Conservation (phyloP, 2,888 invertebrate species). For the Tenodera sinensis region DNA sequence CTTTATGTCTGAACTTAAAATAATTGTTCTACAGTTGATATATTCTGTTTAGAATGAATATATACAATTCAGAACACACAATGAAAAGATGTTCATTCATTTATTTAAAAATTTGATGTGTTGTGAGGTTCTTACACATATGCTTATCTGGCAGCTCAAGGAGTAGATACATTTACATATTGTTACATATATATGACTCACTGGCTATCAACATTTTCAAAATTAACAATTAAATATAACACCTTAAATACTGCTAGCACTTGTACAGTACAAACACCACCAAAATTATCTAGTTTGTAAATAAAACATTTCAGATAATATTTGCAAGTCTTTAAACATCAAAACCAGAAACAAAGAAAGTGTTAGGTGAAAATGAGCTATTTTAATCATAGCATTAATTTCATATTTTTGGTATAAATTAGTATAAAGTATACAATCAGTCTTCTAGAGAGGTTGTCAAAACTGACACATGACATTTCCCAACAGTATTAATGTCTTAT, state of each 20-base stretch:
- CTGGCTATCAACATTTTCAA: background rate
- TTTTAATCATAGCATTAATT: background rate
- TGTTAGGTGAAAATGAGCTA: background rate
- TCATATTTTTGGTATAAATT: background rate
- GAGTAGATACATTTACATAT: background rate
- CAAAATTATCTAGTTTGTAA: background rate
- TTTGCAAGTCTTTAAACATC: background rate
- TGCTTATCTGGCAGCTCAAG: background rate
- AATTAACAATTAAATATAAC: background rate
- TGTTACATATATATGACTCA: background rate
- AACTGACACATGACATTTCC: constrained; percentile 10
- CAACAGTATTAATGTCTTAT: background rate
- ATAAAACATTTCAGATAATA: background rate
- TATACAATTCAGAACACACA: background rate
- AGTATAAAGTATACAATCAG: constrained; percentile 19
- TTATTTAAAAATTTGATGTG: background rate
- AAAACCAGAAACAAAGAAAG: background rate
- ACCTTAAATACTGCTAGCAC: background rate
- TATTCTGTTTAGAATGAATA: background rate
- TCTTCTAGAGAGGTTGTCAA: constrained; percentile 19
- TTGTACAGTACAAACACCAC: background rate
- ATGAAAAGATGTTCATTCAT: background rate
- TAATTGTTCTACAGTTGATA: background rate
- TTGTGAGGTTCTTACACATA: background rate
- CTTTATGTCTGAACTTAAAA: background rate